Percentiles rank a stretch among this genome's conserved stretches.
These are phyloP conservation scores for Chelonus formosanus DNA, from an alignment of 2,888 invertebrate genomes.

Conservation along the genomic window DNA sequence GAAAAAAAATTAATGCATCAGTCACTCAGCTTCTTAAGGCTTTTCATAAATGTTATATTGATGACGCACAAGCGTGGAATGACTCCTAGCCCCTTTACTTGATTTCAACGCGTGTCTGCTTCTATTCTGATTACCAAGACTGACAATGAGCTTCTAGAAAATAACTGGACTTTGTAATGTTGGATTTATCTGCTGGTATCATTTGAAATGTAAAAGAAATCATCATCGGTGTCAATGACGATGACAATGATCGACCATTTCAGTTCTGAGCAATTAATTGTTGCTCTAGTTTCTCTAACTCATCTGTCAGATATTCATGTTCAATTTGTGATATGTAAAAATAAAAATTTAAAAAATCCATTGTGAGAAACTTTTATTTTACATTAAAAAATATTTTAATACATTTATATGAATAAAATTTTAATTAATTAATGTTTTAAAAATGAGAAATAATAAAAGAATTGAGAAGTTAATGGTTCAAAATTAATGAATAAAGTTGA, in stretches of 20 bases:
- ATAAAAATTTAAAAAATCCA: background rate
- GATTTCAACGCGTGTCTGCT: constrained; percentile 18
- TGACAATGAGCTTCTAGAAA: constrained; percentile 13
- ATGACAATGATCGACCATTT: constrained; percentile 22
- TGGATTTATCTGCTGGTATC: background rate
- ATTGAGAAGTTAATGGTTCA: no score
- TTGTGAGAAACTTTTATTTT: no score
- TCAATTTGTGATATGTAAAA: background rate
- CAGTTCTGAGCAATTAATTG: background rate
- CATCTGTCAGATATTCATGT: constrained; percentile 7
- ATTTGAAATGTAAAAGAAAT: constrained; percentile 4
- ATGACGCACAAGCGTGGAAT: constrained; percentile 32
- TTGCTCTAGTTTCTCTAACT: constrained; percentile 4
- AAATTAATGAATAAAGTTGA: no score
- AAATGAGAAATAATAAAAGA: no score
- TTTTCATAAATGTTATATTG: constrained; percentile 30
- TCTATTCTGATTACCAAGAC: constrained; percentile 30
- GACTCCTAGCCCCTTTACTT: constrained; percentile 9
- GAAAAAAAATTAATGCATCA: constrained; percentile 47
- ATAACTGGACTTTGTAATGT: constrained; percentile 21
- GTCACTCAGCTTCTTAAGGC: constrained; percentile 22
- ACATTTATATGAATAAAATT: no score
- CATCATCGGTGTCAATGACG: constrained; percentile 29
- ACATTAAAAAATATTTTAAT: no score
- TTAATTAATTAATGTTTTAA: no score